phyloP scores from a whole-genome alignment of 2,797 vertebrate genomes.

The Lindbergichthys nudifrons region DNA sequence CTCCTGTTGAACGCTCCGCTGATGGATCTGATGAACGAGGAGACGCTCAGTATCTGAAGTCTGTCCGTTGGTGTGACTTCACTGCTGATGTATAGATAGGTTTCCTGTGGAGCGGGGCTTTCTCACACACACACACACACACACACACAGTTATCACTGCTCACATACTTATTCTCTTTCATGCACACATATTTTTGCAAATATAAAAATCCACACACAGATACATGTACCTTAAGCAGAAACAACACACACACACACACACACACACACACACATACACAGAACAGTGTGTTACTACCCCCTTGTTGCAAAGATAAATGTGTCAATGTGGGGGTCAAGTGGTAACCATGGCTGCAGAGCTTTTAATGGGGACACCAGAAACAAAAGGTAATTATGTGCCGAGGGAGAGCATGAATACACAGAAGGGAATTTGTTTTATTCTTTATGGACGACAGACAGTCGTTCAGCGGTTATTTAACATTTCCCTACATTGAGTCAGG shows the following conservation, averaged over 20 bases:
- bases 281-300: constrained; percentile 24
- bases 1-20: constrained; percentile 53
- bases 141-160: constrained; percentile 5
- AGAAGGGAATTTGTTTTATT: constrained; percentile 8
- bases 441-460: constrained; percentile 1
- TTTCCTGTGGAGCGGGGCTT: constrained; percentile 52
- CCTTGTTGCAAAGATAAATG: constrained; percentile 41
- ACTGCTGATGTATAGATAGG: constrained; percentile 48
- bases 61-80: constrained; percentile 39
- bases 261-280: constrained; percentile 44
- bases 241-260: not conserved
- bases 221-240: too few relatives aligned
- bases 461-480: constrained; percentile 25
- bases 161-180: too few relatives aligned
- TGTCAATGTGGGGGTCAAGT: constrained; percentile 30
- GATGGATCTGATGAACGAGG: constrained; percentile 47
- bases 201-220: too few relatives aligned
- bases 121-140: constrained; percentile 46
- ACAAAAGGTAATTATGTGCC: constrained; percentile 26
- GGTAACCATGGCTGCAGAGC: constrained; percentile 59
- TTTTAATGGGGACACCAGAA: constrained; percentile 28
- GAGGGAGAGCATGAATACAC: constrained; percentile 30
- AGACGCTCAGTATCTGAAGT: constrained; percentile 40
- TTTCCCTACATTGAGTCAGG: constrained; percentile 6
- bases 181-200: too few relatives aligned